These are phyloP conservation scores for Neomonachus schauinslandi DNA, from an alignment of 2,113 vertebrate species.

Conservation along the genomic window DNA sequence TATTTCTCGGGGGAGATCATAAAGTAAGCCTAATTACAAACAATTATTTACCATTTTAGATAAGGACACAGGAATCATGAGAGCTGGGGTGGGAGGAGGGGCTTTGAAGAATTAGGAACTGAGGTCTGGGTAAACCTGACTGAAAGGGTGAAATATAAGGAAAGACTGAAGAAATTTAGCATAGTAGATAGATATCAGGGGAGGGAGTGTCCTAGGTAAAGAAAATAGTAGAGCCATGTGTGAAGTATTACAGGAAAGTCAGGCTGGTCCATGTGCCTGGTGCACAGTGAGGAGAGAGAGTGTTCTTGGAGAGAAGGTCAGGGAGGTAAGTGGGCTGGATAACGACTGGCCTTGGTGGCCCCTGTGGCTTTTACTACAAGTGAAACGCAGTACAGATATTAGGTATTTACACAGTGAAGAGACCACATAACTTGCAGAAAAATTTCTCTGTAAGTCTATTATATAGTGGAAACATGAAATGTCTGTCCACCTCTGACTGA, in stretches of 20 bases:
- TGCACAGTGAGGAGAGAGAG: neutral
- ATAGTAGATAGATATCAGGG: neutral
- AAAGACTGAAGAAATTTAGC: neutral
- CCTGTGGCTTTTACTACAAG: neutral
- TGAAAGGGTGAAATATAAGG: neutral
- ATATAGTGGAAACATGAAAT: neutral
- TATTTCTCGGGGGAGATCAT: neutral
- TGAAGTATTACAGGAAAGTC: neutral
- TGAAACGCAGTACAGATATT: neutral
- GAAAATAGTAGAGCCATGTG: neutral
- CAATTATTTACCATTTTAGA: neutral
- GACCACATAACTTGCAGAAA: neutral
- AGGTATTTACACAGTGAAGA: neutral
- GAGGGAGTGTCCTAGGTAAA: neutral
- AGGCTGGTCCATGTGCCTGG: neutral
- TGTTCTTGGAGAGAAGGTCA: neutral
- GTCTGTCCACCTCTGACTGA: neutral
- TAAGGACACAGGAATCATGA: neutral
- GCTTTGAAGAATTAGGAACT: neutral
- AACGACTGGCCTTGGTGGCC: accelerated
- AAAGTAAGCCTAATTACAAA: neutral
- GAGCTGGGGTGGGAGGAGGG: too few species aligned
- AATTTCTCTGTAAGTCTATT: neutral
- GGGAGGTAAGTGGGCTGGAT: too few species aligned
- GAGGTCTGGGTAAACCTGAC: neutral